phyloP scores from a whole-genome alignment of 53 echinoderm and acorn worm genomes.

The Temnopleurus reevesii region DNA sequence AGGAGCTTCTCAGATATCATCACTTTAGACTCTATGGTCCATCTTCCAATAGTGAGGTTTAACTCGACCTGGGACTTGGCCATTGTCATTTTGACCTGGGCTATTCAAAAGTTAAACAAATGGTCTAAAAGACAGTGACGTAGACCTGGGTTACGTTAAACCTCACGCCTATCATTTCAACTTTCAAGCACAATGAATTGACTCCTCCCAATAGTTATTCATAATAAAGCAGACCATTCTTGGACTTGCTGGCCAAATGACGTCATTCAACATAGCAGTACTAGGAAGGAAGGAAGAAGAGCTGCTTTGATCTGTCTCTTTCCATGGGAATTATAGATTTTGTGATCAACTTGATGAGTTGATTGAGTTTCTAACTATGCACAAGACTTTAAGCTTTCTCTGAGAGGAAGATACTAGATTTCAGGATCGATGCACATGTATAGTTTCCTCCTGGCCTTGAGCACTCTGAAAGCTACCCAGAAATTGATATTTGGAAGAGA shows the following conservation, averaged over 20 bases:
- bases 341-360: not conserved
- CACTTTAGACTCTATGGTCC: too few relatives aligned
- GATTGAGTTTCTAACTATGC: slow-evolving; percentile 4
- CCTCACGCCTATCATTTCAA: slow-evolving; percentile 4
- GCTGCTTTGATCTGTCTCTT: not conserved
- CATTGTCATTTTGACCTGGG: too few relatives aligned
- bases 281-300: not conserved
- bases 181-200: not conserved
- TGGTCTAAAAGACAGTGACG: too few relatives aligned
- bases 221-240: not conserved
- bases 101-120: too few relatives aligned
- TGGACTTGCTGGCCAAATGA: not conserved
- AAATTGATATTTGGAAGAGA: not conserved
- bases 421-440: not conserved
- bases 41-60: too few relatives aligned
- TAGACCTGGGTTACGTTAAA: too few relatives aligned
- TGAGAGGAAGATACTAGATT: not conserved
- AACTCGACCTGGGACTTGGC: too few relatives aligned
- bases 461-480: not conserved
- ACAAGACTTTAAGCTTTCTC: not conserved
- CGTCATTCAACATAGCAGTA: slow-evolving; percentile 5
- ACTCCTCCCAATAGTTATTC: not conserved
- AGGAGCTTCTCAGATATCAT: too few relatives aligned
- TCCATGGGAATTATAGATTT: not conserved
- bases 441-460: not conserved